These are phyloP conservation scores for Zaprionus africanus DNA, from an alignment of 1,140 invertebrate genomes.

Conservation along the genomic window DNA sequence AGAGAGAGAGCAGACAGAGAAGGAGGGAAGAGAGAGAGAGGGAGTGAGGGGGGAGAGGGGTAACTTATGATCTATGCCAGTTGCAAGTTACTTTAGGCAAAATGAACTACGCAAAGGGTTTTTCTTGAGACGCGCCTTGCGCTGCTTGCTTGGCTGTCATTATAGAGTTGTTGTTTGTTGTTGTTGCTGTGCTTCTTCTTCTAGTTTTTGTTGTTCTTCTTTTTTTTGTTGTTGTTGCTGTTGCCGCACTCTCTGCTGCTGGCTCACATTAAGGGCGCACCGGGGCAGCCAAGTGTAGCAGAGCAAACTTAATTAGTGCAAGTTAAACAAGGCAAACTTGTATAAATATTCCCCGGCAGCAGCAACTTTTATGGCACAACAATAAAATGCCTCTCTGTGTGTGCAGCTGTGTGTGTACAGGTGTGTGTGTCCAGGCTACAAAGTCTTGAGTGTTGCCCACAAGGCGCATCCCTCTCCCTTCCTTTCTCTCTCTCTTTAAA, in stretches of 20 bases:
- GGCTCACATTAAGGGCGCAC: conserved; percentile 43
- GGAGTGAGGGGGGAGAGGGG: background rate
- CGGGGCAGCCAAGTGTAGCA: conserved; percentile 71
- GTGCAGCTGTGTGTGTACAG: conserved; percentile 9
- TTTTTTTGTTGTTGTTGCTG: conserved; percentile 6
- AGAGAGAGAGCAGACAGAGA: background rate
- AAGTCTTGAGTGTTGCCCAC: conserved; percentile 8
- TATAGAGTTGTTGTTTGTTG: conserved; percentile 10
- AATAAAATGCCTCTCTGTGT: conserved; percentile 55
- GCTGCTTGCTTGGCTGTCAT: background rate
- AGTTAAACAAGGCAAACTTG: conserved; percentile 76
- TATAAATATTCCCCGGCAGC: conserved; percentile 73
- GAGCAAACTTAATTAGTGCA: conserved; percentile 79
- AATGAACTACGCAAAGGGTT: conserved; percentile 30
- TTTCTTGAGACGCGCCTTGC: conserved; percentile 1
- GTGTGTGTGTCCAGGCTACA: conserved; percentile 16
- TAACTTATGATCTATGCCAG: conserved; percentile 33
- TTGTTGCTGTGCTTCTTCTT: background rate
- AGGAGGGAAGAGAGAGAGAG: background rate
- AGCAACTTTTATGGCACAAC: conserved; percentile 72
- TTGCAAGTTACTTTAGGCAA: conserved; percentile 39
- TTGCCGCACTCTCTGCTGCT: conserved; percentile 19
- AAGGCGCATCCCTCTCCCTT: background rate
- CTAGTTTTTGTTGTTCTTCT: background rate
- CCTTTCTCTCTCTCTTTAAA: background rate